Base-by-base conservation (phyloP, 2,888 invertebrate genomes). In the Psylliodes chrysocephalus region DNA sequence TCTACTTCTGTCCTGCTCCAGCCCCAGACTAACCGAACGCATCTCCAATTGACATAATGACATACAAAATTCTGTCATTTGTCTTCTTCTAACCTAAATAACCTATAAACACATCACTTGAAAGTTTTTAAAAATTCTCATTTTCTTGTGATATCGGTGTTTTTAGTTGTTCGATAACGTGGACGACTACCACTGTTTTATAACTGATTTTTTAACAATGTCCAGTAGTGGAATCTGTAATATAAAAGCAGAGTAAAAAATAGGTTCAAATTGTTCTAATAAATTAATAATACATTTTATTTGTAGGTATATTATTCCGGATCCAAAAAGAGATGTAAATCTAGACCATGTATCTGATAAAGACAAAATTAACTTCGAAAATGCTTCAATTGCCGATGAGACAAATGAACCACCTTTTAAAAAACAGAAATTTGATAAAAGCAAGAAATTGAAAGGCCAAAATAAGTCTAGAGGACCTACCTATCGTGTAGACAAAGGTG, bases 381-480 rank as follows among this genome's bases (percentile, higher is more conserved):
- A 66, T 15, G 59, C 63, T 17, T 49, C 60, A 46, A 55, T 40
- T 28, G 53, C 68, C 56, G 63, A 63, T 19, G 73, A 75, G 44
- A 59, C 54, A n/a, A 71, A 75, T 1, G 79, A 82, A 59, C 81
- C 83, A 1, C 69, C 74, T 1, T 60, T 68, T 1, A 85, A 85
- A 67, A 84, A 79, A 64, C 69, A 64, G 8, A 82, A 78, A 62
- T 66, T 77, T 3, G 75, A 77, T 0, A 79, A 77, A 53, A 83
- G 78, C 60, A 86, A 86, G 68, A 86, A 86, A 68, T 76, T 83
- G 1, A 83, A 86, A 77, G 93, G 94, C 0, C 91, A 93, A 81
- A 94, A 94, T 79, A 94, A 94, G 82, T 85, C 89, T 1, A 85
- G 94, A 64, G 92, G 92, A n/a, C 88, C 88, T 53, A 89, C 91